phyloP scores from a whole-genome alignment of 2,113 vertebrate genomes.

The Lagopus muta region DNA sequence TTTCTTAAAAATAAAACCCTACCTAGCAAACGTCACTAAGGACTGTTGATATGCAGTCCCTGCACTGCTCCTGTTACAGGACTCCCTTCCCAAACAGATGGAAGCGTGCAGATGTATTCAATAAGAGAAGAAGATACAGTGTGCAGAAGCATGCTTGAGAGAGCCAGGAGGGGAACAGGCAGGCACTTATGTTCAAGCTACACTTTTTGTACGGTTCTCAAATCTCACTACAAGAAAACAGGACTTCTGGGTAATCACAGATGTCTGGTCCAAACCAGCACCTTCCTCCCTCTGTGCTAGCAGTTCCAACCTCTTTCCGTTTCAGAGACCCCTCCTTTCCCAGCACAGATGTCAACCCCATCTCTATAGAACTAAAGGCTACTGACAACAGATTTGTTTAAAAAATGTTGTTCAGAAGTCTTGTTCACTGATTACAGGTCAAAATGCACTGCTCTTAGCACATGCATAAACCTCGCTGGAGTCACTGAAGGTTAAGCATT shows the following conservation, averaged over 20 bases:
- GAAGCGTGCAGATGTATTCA: not conserved
- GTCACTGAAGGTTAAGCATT: not conserved
- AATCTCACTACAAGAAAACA: not conserved
- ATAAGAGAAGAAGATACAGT: not conserved
- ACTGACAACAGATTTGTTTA: not conserved
- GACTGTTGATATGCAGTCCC: not conserved
- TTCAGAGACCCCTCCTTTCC: not conserved
- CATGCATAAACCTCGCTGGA: not conserved
- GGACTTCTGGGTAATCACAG: not conserved
- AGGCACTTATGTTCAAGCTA: conserved; percentile 61
- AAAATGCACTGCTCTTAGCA: not conserved
- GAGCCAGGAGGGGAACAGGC: not conserved
- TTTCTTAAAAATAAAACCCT: not conserved
- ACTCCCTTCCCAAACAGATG: not conserved
- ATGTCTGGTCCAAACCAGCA: not conserved
- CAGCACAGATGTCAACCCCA: not conserved
- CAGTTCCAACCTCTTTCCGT: not conserved
- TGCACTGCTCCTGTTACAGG: not conserved
- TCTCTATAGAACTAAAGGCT: not conserved
- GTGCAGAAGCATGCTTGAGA: not conserved
- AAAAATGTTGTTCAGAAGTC: not conserved
- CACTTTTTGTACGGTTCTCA: conserved; percentile 2
- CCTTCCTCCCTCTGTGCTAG: not conserved
- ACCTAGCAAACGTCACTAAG: not conserved
- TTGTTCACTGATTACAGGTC: not conserved